Evolutionary conservation across 2,888 invertebrate genomes (phyloP), one percentile per base, ranked within the genome.

Genomic region (Drosophila seclusa): DNA sequence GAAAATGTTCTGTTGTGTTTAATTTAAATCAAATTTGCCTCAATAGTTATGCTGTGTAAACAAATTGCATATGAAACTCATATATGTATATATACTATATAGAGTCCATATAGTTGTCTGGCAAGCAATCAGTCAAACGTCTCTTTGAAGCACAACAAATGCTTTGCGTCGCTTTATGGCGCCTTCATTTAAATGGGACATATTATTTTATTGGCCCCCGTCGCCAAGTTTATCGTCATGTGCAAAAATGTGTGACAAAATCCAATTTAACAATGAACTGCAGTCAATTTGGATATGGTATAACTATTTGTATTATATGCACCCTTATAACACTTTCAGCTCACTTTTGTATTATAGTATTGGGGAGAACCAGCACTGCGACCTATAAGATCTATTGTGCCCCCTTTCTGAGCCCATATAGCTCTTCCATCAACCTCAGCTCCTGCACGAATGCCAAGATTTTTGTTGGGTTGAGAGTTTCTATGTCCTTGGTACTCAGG

Each of bases 1-100:
- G 58, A 74, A 59, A 59, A 67, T 76, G 49, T 66, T 69, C 61
- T 78, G 69, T 68, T 78, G 78, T 63, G 70, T 74, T 77, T 78
- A 73, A 84, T 79, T 83, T 70, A 82, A 88, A 86, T 82, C 83
- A 78, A 82, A 80, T 82, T 83, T 83, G 55, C 67, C 55, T 70
- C 70, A 80, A 86, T 83, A 80, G 81, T 72, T 87, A 74, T 72
- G 81, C 72, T 70, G 76, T 76, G 77, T 76, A 83, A 81, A 74
- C 85, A 87, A 84, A 75, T 76, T 58, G n/a, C 55, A 29, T 29
- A 65, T 31, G 57, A 36, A 45, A 32, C 31, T 65, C 55, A 18
- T 18, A 38, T 36, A 36, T 36, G 27, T 34, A 27, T 45, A 59
- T 61, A 36, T 65, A 38, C 13, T 55, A 45, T 67, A 52, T 60